A percentile compares a stretch with the other conserved stretches of the same genome.
phyloP scores from a whole-genome alignment of 2,113 vertebrate species.

The Hydrolagus affinis region DNA sequence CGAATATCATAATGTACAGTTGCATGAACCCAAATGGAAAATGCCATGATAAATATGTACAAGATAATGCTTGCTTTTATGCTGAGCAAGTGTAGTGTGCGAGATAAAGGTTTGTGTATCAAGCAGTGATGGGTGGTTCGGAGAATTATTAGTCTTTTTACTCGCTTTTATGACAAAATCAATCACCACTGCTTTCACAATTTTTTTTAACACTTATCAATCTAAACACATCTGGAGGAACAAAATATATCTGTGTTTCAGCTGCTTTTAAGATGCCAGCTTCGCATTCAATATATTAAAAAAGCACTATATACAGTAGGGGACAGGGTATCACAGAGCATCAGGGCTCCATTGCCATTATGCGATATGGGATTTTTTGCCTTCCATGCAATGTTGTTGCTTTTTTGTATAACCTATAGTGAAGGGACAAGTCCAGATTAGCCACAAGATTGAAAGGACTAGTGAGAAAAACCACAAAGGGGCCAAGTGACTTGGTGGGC shows the following conservation, averaged over 20 bases:
- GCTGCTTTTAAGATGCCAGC: not conserved
- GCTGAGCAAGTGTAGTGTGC: not conserved
- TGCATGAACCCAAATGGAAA: conserved; percentile 1
- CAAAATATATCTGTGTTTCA: not conserved
- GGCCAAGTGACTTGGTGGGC: too few species aligned
- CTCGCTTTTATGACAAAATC: not conserved
- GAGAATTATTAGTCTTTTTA: not conserved
- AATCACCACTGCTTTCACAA: not conserved
- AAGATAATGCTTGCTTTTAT: not conserved
- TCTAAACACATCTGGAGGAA: not conserved
- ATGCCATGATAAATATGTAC: not conserved
- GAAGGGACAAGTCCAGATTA: too few species aligned
- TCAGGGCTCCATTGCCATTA: not conserved
- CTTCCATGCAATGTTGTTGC: too few species aligned
- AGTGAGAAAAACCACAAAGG: too few species aligned
- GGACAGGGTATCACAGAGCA: not conserved
- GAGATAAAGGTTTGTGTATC: not conserved
- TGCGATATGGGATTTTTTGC: too few species aligned
- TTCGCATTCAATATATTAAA: too few species aligned
- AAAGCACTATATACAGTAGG: not conserved
- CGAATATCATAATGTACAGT: conserved; percentile 4
- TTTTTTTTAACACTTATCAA: not conserved
- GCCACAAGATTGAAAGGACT: too few species aligned
- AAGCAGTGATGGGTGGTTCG: not conserved
- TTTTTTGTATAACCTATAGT: too few species aligned